Conservation (phyloP, 1,140 invertebrate species). For the Eciton burchellii region DNA sequence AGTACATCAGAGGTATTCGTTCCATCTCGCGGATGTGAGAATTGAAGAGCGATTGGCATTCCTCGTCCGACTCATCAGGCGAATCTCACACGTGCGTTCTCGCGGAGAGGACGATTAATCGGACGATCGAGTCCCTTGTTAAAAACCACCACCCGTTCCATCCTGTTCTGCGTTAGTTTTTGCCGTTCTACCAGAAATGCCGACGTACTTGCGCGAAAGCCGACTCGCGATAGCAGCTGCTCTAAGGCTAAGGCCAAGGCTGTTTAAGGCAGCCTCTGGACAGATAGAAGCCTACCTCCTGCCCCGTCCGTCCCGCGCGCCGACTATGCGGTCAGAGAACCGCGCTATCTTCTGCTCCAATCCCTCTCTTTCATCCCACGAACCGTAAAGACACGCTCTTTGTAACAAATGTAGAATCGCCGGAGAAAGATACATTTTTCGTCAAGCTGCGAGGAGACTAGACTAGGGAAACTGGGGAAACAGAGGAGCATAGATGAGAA, state of each 20-base stretch:
- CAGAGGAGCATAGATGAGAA: too few species aligned
- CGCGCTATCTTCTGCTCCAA: constrained; percentile 11
- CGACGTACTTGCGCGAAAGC: constrained; percentile 32
- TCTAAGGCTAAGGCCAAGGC: constrained; percentile 68
- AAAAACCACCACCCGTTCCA: constrained; percentile 31
- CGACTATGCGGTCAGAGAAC: constrained; percentile 46
- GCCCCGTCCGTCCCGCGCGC: constrained; percentile 20
- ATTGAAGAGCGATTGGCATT: neutral
- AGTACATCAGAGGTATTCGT: too few species aligned
- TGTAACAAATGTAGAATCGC: neutral
- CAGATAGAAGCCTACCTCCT: constrained; percentile 9
- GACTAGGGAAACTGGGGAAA: neutral
- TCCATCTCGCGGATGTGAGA: too few species aligned
- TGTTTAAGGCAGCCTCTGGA: constrained; percentile 57
- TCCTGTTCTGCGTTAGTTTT: constrained; percentile 52
- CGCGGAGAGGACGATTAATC: constrained; percentile 35
- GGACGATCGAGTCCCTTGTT: constrained; percentile 49
- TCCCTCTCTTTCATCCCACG: neutral
- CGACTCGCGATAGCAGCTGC: constrained; percentile 54
- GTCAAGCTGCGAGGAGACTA: neutral
- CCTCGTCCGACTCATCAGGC: neutral
- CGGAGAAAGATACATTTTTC: neutral
- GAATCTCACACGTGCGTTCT: constrained; percentile 43
- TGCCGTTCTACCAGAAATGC: constrained; percentile 6
- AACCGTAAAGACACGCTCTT: neutral